phyloP scores from a whole-genome alignment of 2,888 invertebrate genomes.

The Tanypteryx hageni region DNA sequence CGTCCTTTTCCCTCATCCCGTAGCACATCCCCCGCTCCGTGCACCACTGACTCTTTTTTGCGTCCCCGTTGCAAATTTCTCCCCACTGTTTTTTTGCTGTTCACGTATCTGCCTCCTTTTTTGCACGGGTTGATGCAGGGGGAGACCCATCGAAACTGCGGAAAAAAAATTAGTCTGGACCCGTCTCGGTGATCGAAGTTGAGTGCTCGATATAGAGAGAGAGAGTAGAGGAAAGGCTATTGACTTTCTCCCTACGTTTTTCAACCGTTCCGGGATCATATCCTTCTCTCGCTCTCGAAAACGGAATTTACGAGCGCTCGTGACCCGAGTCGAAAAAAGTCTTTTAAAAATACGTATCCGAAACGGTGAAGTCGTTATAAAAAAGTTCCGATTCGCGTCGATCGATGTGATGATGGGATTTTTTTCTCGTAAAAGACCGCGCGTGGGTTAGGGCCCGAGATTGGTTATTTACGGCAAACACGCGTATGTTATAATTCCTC shows the following conservation, averaged over 20 bases:
- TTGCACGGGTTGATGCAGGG: not conserved
- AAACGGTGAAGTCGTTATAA: not conserved
- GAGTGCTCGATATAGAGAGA: not conserved
- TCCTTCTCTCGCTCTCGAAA: not conserved
- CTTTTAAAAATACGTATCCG: not conserved
- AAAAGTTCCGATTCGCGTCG: not conserved
- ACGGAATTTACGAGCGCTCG: not conserved
- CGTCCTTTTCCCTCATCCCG: not conserved
- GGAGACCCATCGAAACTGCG: not conserved
- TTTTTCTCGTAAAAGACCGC: not conserved
- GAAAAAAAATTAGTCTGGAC: not conserved
- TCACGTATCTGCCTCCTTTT: not conserved
- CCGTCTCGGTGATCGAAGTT: not conserved
- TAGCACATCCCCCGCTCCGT: no score
- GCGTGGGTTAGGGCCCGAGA: not conserved
- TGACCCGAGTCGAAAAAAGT: not conserved
- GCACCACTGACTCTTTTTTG: not conserved
- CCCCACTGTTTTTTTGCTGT: not conserved
- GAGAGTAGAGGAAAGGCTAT: not conserved
- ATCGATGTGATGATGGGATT: not conserved
- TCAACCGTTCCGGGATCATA: not conserved
- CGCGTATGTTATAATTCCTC: not conserved
- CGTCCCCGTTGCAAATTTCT: not conserved
- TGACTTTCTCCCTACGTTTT: not conserved
- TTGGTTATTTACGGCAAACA: not conserved